Conservation (phyloP, 2,888 invertebrate species). For the Eupithecia subumbrata region DNA sequence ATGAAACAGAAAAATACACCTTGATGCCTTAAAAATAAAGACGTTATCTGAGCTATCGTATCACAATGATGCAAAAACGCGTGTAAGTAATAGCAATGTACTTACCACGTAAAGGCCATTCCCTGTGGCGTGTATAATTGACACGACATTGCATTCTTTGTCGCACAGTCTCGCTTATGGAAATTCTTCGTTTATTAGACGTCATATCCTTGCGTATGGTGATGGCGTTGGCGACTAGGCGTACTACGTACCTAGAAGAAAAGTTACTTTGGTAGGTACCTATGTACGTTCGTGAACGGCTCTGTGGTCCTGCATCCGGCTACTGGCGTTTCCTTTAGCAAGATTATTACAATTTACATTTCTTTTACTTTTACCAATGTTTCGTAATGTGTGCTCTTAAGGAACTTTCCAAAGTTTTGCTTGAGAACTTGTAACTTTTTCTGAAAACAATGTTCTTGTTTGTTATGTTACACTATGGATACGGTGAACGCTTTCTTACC, state of each 20-base stretch:
- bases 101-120: constrained; percentile 36
- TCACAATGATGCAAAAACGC: constrained; percentile 54
- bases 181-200: constrained; percentile 32
- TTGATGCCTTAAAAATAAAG: constrained; percentile 26
- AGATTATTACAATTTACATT: constrained; percentile 13
- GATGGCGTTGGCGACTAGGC: constrained; percentile 7
- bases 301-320: constrained; percentile 25
- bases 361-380: constrained; percentile 20
- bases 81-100: constrained; percentile 47
- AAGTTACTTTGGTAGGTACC: background rate
- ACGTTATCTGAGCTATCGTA: constrained; percentile 16
- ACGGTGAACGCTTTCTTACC: background rate
- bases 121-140: constrained; percentile 42
- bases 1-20: constrained; percentile 18
- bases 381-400: background rate
- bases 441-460: background rate
- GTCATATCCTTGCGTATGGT: constrained; percentile 16
- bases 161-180: constrained; percentile 36
- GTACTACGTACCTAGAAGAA: constrained; percentile 1
- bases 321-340: constrained; percentile 14
- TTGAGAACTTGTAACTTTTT: background rate
- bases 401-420: constrained; percentile 8
- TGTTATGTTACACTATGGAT: background rate
- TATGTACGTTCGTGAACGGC: constrained; percentile 12
- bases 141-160: constrained; percentile 41